Evolutionary conservation across 35 echinoderm and acorn worm species (phyloP).

Genomic region (Eucidaris tribuloides): DNA sequence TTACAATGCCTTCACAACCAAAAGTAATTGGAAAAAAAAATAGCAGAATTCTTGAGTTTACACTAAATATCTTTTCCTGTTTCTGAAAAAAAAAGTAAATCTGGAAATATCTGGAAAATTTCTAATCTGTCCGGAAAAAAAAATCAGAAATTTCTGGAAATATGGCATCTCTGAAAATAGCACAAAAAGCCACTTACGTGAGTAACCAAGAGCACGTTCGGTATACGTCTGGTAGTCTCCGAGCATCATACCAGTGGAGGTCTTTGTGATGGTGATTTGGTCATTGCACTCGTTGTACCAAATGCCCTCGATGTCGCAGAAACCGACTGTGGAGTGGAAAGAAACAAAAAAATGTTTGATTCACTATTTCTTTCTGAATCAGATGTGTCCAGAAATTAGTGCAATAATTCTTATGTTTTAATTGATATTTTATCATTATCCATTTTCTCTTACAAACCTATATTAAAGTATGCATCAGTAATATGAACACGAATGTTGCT

Average conservation of each 20-base stretch:
- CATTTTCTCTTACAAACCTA: neutral
- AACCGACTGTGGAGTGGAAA: too few species aligned
- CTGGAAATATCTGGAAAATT: too few species aligned
- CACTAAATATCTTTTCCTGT: too few species aligned
- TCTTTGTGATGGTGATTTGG: neutral
- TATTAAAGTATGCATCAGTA: neutral
- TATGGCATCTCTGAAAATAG: too few species aligned
- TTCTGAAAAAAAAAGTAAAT: too few species aligned
- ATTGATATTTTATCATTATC: neutral
- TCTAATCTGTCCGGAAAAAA: too few species aligned
- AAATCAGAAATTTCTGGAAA: too few species aligned
- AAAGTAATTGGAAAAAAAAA: too few species aligned
- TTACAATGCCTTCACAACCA: too few species aligned
- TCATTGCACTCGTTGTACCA: slow-evolving; percentile 35
- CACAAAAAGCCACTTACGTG: too few species aligned
- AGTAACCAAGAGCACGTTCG: neutral
- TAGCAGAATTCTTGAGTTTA: too few species aligned
- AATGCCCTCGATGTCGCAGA: neutral
- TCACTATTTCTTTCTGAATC: neutral
- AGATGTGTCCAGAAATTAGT: neutral
- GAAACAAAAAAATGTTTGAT: too few species aligned
- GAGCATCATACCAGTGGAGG: slow-evolving; percentile 24
- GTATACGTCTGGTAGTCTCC: neutral
- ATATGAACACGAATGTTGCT: neutral
- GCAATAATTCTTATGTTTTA: neutral